A percentile compares a stretch with the other conserved stretches of the same genome.
phyloP scores from a whole-genome alignment of 1,140 invertebrate species.

The Procambarus virginalis region DNA sequence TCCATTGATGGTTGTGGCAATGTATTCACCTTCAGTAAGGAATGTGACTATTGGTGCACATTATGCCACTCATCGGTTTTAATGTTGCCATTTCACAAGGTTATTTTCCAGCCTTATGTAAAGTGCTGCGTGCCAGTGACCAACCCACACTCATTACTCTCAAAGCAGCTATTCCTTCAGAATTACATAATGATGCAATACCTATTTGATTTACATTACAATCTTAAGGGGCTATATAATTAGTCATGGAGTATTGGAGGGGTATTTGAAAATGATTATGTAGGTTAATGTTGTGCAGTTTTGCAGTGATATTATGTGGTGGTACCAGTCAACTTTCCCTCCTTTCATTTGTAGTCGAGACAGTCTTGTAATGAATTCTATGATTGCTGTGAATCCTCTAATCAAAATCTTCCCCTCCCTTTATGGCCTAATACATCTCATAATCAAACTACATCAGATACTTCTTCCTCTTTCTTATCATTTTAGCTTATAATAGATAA shows the following conservation, averaged over 20 bases:
- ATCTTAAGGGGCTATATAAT: neutral
- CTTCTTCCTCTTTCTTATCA: neutral
- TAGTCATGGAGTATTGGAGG: neutral
- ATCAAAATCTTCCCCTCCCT: constrained; percentile 17
- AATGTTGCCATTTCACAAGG: neutral
- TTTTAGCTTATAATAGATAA: neutral
- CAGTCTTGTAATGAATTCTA: neutral
- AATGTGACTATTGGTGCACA: neutral
- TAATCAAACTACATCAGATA: neutral
- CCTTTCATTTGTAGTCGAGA: constrained; percentile 10
- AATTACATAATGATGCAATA: neutral
- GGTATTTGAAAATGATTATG: constrained; percentile 11
- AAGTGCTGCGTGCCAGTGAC: neutral
- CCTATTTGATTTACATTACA: constrained; percentile 4
- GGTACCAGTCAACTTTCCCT: constrained; percentile 14
- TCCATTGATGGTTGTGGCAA: neutral
- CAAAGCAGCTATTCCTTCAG: neutral
- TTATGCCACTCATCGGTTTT: neutral
- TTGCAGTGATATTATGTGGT: constrained; percentile 36
- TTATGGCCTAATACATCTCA: constrained; percentile 11
- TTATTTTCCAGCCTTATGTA: neutral
- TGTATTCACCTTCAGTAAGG: neutral
- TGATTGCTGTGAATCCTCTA: constrained; percentile 30
- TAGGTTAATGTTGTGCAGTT: constrained; percentile 43
- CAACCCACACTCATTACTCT: neutral